These are phyloP conservation scores for Onychorhynchus coronatus DNA, from an alignment of 2,113 vertebrate genomes.

Conservation along the genomic window DNA sequence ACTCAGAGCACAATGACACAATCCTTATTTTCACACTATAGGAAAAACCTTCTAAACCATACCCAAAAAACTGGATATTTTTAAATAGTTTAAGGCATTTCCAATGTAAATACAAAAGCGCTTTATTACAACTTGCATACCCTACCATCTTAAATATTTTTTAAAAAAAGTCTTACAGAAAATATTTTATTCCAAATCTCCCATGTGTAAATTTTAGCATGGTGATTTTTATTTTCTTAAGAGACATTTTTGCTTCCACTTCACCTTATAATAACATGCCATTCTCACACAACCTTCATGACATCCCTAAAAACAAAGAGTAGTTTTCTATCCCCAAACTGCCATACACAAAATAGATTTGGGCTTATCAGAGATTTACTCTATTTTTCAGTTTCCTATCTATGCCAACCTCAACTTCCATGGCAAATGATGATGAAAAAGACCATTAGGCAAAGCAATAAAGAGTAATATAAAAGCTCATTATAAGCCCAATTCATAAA, in stretches of 20 bases:
- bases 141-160: neutral
- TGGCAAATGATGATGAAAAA: neutral
- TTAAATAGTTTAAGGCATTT: neutral
- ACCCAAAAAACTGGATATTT: neutral
- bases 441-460: neutral
- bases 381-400: neutral
- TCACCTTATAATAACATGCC: neutral
- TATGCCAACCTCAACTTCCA: neutral
- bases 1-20: neutral
- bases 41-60: neutral
- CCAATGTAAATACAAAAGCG: neutral
- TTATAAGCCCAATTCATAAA: neutral
- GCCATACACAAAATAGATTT: neutral
- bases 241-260: neutral
- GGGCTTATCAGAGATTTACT: neutral
- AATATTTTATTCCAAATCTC: neutral
- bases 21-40: neutral
- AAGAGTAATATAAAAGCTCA: neutral
- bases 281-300: neutral
- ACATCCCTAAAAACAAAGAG: neutral
- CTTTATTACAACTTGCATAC: neutral
- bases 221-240: neutral
- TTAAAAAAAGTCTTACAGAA: neutral
- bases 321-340: neutral
- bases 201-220: neutral